Conservation (phyloP, 2,888 invertebrate genomes). For the Tiliacea citrago region DNA sequence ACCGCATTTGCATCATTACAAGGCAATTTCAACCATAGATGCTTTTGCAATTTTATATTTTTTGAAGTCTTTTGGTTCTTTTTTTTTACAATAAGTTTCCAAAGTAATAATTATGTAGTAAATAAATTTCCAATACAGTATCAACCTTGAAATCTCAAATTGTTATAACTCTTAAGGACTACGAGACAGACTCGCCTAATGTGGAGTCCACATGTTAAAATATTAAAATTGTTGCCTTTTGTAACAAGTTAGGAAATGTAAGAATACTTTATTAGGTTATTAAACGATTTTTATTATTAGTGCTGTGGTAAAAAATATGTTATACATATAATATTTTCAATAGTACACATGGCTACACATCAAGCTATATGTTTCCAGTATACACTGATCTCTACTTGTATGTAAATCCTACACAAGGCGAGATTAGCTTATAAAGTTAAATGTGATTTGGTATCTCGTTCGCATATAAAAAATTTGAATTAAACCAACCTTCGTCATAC, state of each 20-base stretch:
- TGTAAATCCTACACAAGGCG: no score
- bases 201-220: neutral
- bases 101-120: neutral
- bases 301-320: no score
- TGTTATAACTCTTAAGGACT: neutral
- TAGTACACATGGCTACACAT: no score
- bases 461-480: neutral
- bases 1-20: neutral
- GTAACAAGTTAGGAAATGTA: neutral
- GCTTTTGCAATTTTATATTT: neutral
- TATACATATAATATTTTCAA: no score
- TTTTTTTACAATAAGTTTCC: neutral
- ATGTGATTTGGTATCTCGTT: neutral
- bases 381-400: no score
- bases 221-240: neutral
- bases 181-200: neutral
- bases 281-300: no score
- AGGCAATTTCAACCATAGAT: neutral
- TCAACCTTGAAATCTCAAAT: neutral
- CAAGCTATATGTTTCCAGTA: no score
- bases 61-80: neutral
- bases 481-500: neutral
- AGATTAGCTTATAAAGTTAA: no score
- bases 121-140: neutral
- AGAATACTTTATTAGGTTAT: neutral